These are phyloP conservation scores for Tragopan temminckii DNA, from an alignment of 2,797 vertebrate species.

Conservation along the genomic window DNA sequence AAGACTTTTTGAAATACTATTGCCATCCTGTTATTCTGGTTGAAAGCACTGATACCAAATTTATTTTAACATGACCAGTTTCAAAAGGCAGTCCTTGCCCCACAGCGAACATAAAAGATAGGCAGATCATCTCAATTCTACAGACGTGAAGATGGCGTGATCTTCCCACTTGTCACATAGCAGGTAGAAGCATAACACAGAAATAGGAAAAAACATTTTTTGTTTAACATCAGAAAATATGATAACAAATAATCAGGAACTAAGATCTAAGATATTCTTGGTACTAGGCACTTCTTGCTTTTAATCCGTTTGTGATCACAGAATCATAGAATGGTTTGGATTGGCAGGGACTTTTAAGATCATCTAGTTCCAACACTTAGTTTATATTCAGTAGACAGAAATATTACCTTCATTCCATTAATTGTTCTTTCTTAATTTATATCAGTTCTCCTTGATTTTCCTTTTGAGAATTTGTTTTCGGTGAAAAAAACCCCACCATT, in stretches of 20 bases:
- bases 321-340: too few species aligned
- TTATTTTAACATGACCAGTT: background rate
- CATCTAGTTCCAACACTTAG: background rate
- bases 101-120: background rate
- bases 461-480: background rate
- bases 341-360: too few species aligned
- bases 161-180: background rate
- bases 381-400: background rate
- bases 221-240: background rate
- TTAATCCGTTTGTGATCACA: background rate
- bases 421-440: background rate
- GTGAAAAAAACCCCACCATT: background rate
- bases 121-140: background rate
- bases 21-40: background rate
- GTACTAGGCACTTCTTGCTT: background rate
- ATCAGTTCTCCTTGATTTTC: background rate
- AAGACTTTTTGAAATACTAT: background rate
- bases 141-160: background rate
- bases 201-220: background rate
- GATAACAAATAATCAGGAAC: background rate
- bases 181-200: background rate
- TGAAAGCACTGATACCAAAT: background rate
- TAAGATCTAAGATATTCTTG: rapidly evolving
- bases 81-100: background rate
- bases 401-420: background rate